Percentiles rank a stretch among this genome's conserved stretches.
Evolutionary conservation across 2,113 vertebrate genomes (phyloP).

Genomic region (Saccopteryx leptura): DNA sequence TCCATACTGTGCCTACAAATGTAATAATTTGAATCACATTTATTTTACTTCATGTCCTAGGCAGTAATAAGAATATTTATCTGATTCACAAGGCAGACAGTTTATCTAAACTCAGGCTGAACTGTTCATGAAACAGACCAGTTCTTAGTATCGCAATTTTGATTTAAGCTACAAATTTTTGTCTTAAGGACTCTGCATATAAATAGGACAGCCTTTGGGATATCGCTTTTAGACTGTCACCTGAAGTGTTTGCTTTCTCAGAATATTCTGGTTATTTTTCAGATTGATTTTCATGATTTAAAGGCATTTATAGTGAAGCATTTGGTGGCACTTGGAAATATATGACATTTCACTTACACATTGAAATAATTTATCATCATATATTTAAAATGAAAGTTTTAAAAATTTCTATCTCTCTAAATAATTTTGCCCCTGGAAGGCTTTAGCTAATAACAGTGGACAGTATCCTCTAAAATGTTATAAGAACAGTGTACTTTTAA

Average conservation of each 20-base stretch:
- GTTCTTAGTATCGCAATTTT: neutral
- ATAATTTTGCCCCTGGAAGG: neutral
- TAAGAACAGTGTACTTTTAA: neutral
- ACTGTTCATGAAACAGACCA: neutral
- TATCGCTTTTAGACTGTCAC: neutral
- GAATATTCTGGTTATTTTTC: neutral
- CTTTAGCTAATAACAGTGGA: neutral
- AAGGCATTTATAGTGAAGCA: neutral
- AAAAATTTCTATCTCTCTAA: neutral
- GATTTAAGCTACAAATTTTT: neutral
- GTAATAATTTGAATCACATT: slow-evolving; percentile 35
- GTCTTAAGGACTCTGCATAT: neutral
- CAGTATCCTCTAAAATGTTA: neutral
- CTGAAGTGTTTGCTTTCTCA: neutral
- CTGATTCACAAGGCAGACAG: neutral
- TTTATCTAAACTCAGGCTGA: slow-evolving; percentile 25
- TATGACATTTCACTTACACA: neutral
- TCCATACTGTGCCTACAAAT: neutral
- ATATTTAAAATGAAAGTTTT: neutral
- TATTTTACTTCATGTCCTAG: neutral
- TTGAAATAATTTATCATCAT: slow-evolving; percentile 24
- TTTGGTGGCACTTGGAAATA: neutral
- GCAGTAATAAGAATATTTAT: neutral
- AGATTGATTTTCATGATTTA: neutral
- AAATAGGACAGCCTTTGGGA: neutral